Percentiles rank a stretch among this genome's conserved stretches.
Conservation (phyloP, 2,113 vertebrate species). For the Jaculus jaculus region DNA sequence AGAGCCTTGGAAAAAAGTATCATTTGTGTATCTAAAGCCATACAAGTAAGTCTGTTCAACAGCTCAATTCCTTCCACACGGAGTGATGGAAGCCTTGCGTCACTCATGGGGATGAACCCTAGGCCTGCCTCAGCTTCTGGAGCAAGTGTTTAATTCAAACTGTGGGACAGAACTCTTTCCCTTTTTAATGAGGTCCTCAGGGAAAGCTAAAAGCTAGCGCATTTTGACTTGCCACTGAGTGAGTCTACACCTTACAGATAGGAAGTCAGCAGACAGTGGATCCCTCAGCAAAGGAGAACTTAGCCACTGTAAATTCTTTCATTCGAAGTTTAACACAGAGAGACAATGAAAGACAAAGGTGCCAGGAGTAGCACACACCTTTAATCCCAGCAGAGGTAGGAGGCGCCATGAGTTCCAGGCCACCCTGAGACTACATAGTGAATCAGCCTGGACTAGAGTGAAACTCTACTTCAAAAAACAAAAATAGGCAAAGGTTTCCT, state of each 20-base stretch:
- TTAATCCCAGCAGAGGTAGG: too few relatives aligned
- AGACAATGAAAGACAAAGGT: neutral
- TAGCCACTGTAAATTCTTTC: neutral
- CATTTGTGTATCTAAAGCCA: neutral
- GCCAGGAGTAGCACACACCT: too few relatives aligned
- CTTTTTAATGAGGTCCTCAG: slow-evolving; percentile 43
- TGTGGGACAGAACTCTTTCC: neutral
- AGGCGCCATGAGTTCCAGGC: too few relatives aligned
- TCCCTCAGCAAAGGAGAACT: neutral
- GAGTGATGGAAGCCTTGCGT: neutral
- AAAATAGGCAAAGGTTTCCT: neutral
- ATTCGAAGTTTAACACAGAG: neutral
- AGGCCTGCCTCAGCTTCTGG: neutral
- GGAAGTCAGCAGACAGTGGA: slow-evolving; percentile 2
- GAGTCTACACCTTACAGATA: neutral
- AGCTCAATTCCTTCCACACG: slow-evolving; percentile 32
- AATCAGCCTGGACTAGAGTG: too few relatives aligned
- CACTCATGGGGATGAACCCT: slow-evolving; percentile 34
- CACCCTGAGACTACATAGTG: too few relatives aligned
- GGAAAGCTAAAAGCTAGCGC: slow-evolving; percentile 28
- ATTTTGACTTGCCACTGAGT: neutral
- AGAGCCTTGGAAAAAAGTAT: slow-evolving; percentile 63
- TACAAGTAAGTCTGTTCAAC: slow-evolving; percentile 30
- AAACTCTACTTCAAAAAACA: too few relatives aligned
- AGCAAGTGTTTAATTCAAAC: slow-evolving; percentile 14